Evolutionary conservation across 2,888 invertebrate genomes (phyloP).

Genomic region (Elgonia sp.): DNA sequence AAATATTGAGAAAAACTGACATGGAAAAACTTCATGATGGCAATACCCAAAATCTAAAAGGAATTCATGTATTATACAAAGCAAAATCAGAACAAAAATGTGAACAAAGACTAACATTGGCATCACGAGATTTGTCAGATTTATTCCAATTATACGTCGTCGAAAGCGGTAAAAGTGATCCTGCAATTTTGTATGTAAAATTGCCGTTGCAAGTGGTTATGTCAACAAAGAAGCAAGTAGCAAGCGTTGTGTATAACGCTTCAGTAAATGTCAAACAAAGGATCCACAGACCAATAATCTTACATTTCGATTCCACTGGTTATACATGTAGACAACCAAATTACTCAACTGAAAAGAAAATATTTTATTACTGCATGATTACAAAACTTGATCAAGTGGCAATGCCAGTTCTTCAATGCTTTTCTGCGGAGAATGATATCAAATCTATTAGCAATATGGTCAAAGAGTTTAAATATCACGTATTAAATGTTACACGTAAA

Average conservation of each 20-base stretch:
- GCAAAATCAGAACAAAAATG: conserved; percentile 37
- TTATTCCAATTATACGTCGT: neutral
- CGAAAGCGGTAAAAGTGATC: conserved; percentile 21
- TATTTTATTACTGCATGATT: no score
- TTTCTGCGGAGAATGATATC: conserved; percentile 63
- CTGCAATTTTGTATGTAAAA: conserved; percentile 19
- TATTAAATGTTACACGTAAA: conserved; percentile 18
- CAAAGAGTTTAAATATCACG: conserved; percentile 57
- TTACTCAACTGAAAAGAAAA: conserved; percentile 46
- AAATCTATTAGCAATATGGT: conserved; percentile 57
- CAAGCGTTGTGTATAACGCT: conserved; percentile 2
- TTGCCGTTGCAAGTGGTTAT: conserved; percentile 35
- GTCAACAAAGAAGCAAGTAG: conserved; percentile 28
- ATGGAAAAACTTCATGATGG: conserved; percentile 42
- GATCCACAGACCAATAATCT: conserved; percentile 1
- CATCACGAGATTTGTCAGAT: conserved; percentile 23
- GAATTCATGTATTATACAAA: conserved; percentile 31
- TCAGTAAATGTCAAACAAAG: no score
- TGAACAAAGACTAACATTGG: conserved; percentile 19
- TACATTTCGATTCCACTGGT: conserved; percentile 73
- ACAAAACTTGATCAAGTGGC: neutral
- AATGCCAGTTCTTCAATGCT: conserved; percentile 44
- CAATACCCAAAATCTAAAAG: neutral
- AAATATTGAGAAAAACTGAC: conserved; percentile 14
- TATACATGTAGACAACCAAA: conserved; percentile 7